phyloP scores from a whole-genome alignment of 2,113 vertebrate species.

The Gila orcuttii region DNA sequence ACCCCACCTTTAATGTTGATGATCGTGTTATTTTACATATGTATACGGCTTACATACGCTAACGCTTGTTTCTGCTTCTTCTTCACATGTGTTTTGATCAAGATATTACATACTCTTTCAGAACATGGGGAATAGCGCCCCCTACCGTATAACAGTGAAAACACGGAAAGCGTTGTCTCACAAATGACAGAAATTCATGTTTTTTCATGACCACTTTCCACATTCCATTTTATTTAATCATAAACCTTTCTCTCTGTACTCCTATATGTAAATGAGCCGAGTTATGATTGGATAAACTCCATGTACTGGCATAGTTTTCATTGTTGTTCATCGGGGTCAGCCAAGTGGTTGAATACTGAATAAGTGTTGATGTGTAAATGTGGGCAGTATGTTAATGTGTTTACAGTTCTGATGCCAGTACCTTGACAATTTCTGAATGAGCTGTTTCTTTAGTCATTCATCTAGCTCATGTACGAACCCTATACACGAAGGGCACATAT shows the following conservation, averaged over 20 bases:
- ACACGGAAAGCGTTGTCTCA: too few species aligned
- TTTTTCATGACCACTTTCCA: background rate
- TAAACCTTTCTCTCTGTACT: background rate
- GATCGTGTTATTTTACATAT: too few species aligned
- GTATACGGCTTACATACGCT: too few species aligned
- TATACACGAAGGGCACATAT: background rate
- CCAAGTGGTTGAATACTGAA: slow-evolving; percentile 1
- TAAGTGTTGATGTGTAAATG: slow-evolving; percentile 20
- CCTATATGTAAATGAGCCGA: background rate
- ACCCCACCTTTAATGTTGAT: too few species aligned
- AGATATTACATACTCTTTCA: too few species aligned
- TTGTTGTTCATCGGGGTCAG: slow-evolving; percentile 3
- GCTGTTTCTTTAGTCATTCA: background rate
- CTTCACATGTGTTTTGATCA: too few species aligned
- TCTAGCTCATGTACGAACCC: background rate
- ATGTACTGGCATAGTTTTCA: background rate
- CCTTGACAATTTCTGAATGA: slow-evolving; percentile 20
- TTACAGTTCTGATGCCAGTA: slow-evolving; percentile 8
- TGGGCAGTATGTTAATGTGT: slow-evolving; percentile 14
- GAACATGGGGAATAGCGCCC: too few species aligned
- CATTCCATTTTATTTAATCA: background rate
- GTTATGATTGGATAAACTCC: slow-evolving; percentile 12
- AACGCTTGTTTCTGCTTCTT: too few species aligned
- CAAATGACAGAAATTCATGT: too few species aligned
- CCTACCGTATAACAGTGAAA: too few species aligned